Base-by-base conservation (phyloP, 2,113 vertebrate genomes). In the Hypocryptadius cinnamomeus region DNA sequence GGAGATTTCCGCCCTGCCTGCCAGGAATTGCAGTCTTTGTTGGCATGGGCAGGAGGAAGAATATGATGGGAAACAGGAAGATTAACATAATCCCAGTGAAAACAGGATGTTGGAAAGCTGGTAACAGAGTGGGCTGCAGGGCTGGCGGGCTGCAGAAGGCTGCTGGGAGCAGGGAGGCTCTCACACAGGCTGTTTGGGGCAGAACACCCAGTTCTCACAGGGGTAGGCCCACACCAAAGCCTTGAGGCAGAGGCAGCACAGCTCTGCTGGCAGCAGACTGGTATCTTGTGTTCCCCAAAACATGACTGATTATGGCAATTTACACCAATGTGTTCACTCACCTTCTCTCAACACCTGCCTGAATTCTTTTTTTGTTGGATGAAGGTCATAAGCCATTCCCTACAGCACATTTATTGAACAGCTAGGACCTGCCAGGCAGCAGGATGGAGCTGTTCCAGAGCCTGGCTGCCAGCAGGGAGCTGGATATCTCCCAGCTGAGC, bases 31-130 rank as follows among this genome's bases (percentile, higher is more conserved):
- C 68, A 33, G 61, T 30, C 61, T 81, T 78, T 0, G 0, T 56
- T 93, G 93, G 84, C 91, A 76, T 23, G 48, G 53, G 45, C 45
- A 47, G 57, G 23, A 94, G 74, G 87, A 66, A 96, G 93, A 92
- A 89, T 48, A 47, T 22, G 72, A 86, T 63, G 79, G 81, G 78
- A 89, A 95, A 92, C 15, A 6, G 60, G 44, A 72, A 86, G 73
- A 79, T 91, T 53, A 91, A 90, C 90, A 81, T 84, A 91, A 93
- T 50, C 37, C 25, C 2, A 1, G 57, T 57, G 86, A 59, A 85
- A 94, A 90, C 86, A 94, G 92, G 89, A 89, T 79, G 69, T 27
- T 81, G 80, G 60, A 16, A 86, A 84, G 37, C 48, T 69, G 88
- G 47, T 59, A 5, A 3, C 2, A 3, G 77, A 88, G 86, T 4